Conservation (phyloP, 2,113 vertebrate species). For the Mobula hypostoma region DNA sequence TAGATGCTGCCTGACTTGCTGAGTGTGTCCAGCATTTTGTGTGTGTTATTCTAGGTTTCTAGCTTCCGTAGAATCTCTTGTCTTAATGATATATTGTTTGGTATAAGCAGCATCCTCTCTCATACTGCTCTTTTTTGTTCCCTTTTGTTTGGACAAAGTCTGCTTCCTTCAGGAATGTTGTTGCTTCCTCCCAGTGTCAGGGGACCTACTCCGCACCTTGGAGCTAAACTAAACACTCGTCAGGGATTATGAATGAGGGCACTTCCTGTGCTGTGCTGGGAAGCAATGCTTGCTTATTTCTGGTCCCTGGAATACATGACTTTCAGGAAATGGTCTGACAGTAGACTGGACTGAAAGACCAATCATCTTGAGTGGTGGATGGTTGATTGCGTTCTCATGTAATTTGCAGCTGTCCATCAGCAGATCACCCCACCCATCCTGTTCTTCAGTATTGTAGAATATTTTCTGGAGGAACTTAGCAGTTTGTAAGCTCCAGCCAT, state of each 20-base stretch:
- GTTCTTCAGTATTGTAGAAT: neutral
- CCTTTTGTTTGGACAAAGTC: neutral
- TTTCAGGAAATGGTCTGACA: conserved; percentile 60
- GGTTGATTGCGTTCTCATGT: neutral
- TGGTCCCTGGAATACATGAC: conserved; percentile 46
- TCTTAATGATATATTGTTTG: no score
- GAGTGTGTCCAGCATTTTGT: no score
- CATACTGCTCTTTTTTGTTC: neutral
- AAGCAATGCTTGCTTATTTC: neutral
- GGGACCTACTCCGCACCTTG: neutral
- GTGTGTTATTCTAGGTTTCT: no score
- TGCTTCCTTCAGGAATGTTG: neutral
- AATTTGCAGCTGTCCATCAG: neutral
- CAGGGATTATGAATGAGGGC: neutral
- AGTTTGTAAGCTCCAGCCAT: conserved; percentile 45
- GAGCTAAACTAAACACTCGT: neutral
- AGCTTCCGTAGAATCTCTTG: no score
- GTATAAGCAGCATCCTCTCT: neutral
- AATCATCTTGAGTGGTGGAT: conserved; percentile 25
- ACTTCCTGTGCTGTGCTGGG: neutral
- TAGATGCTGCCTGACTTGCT: no score
- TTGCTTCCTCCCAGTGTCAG: neutral
- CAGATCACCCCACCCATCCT: neutral
- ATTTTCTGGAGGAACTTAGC: neutral
- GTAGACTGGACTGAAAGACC: conserved; percentile 53